Percentiles rank a stretch among this genome's conserved stretches.
Conservation (phyloP, 2,113 vertebrate genomes). For the Antigone vipio region DNA sequence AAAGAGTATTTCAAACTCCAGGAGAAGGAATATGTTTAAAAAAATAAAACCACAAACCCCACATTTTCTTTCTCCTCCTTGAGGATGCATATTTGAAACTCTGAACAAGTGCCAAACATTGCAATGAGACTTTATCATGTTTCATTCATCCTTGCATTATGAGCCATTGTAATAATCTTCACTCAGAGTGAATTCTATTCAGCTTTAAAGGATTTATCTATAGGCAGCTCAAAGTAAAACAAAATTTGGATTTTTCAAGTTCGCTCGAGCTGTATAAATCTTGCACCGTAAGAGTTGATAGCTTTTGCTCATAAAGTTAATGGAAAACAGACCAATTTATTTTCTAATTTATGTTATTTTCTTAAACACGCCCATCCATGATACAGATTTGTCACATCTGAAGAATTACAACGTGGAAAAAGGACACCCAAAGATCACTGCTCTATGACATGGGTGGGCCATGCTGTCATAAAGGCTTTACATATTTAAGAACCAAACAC, state of each 20-base stretch:
- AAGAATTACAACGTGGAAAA: not conserved
- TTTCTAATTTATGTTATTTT: not conserved
- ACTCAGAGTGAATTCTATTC: not conserved
- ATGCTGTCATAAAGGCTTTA: not conserved
- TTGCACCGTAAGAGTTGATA: not conserved
- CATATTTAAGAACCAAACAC: not conserved
- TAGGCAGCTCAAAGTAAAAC: not conserved
- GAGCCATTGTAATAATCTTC: not conserved
- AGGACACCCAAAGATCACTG: not conserved
- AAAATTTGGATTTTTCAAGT: not conserved
- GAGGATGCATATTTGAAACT: not conserved
- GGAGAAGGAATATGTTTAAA: not conserved
- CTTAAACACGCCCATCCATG: not conserved
- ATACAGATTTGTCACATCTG: not conserved
- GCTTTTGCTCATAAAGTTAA: not conserved
- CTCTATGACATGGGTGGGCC: accelerated
- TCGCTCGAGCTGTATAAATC: not conserved
- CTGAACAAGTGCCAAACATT: not conserved
- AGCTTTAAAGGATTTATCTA: not conserved
- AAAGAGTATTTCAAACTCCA: not conserved
- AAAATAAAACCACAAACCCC: not conserved
- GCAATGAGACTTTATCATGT: not conserved
- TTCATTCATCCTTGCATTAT: not conserved
- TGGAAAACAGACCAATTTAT: not conserved
- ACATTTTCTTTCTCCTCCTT: not conserved